These are phyloP conservation scores for Physocephala rufipes DNA, from an alignment of 2,888 invertebrate genomes.

Conservation along the genomic window DNA sequence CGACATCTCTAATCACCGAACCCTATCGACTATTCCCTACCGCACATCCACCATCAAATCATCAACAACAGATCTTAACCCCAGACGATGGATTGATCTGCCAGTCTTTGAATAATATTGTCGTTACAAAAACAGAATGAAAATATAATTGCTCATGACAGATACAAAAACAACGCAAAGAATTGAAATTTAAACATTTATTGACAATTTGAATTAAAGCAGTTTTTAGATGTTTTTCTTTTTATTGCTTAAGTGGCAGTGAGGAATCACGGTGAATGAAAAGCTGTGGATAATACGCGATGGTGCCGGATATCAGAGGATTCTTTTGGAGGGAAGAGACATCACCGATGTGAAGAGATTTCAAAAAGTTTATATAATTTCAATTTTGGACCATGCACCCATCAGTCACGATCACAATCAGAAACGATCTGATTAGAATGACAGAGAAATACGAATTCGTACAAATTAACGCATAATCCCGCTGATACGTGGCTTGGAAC, in stretches of 20 bases:
- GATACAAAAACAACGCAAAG: constrained; percentile 27
- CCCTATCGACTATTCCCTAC: background rate
- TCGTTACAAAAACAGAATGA: constrained; percentile 19
- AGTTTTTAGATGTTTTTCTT: background rate
- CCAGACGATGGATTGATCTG: background rate
- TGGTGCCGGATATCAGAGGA: background rate
- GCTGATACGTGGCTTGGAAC: constrained; percentile 6
- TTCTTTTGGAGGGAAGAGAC: background rate
- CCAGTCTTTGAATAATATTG: background rate
- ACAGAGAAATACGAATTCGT: constrained; percentile 31
- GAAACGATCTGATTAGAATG: constrained; percentile 27
- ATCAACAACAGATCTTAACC: background rate
- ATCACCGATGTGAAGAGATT: background rate
- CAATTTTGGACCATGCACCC: constrained; percentile 33
- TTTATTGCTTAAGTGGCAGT: constrained; percentile 14
- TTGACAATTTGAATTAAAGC: constrained; percentile 27
- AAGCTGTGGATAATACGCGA: background rate
- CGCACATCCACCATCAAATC: background rate
- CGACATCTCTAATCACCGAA: background rate
- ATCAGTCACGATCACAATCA: constrained; percentile 23
- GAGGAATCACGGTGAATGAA: background rate
- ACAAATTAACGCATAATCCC: constrained; percentile 33
- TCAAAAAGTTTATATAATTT: constrained; percentile 26
- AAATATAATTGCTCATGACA: constrained; percentile 33
- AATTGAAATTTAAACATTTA: constrained; percentile 28